Percentiles rank a stretch among this genome's conserved stretches.
Conservation (phyloP, 2,888 invertebrate genomes). For the Epinotia ramella region DNA sequence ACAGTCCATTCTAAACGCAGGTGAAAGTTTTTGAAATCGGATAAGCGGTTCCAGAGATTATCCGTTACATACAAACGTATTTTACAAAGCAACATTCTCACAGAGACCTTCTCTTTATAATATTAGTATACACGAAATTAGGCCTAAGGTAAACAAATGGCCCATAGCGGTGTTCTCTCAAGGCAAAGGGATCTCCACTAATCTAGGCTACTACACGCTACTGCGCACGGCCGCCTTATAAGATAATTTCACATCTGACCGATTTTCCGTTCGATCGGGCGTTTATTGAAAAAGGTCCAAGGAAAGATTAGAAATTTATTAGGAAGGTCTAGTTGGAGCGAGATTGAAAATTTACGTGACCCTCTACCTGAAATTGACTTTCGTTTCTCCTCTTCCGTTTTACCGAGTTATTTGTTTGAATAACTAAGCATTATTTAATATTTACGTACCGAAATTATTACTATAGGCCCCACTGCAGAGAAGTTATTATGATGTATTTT, state of each 20-base stretch:
- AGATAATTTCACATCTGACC: constrained; percentile 50
- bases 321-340: constrained; percentile 55
- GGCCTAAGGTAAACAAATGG: no score
- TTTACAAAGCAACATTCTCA: no score
- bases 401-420: not conserved
- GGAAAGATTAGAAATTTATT: constrained; percentile 63
- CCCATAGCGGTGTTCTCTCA: not conserved
- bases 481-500: constrained; percentile 1
- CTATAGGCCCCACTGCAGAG: not conserved
- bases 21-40: no score
- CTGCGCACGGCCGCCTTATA: constrained; percentile 24
- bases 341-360: constrained; percentile 49
- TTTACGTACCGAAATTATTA: not conserved
- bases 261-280: constrained; percentile 53
- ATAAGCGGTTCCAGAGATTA: no score
- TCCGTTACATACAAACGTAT: no score
- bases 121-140: no score
- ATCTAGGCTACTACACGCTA: constrained; percentile 5
- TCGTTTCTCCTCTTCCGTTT: constrained; percentile 7
- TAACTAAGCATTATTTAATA: not conserved
- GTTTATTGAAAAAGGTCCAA: constrained; percentile 58
- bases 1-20: no score
- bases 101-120: no score
- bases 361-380: constrained; percentile 24
- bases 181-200: constrained; percentile 16